Base-by-base conservation (phyloP, 2,888 invertebrate species). In the Prionchulus punctatus region DNA sequence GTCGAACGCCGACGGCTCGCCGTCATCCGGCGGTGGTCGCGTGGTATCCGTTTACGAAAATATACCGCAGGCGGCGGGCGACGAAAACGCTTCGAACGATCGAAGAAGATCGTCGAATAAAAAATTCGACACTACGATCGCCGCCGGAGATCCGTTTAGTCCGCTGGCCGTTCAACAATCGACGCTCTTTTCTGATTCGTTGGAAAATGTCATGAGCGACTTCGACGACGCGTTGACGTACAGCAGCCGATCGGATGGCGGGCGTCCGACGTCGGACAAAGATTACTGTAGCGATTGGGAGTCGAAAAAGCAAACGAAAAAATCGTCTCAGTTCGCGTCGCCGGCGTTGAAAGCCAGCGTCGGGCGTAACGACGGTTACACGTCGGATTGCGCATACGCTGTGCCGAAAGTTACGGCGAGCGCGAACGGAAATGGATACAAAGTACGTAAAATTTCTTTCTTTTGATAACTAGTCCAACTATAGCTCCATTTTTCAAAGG, bases 191-290 rank as follows among this genome's bases (percentile, higher is more conserved):
- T 57, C 48, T 27, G 65, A 66, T 53, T 66, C 66, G 3, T 58
- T 67, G 54, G 66, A 66, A 51, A 65, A 66, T 55, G 60, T 67
- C 27, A 63, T 66, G 63, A 62, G 62, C 49, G 66, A 67, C 57
- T 65, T 66, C 50, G 66, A 66, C 30, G 66, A 65, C 31, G 62
- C 62, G 3, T 57, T 64, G 25, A 15, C 55, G 21, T 26, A 21
- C n/a, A 4, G 18, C 18, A 49, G 50, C 30, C 36, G 36, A 36
- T 7, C 12, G 18, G 36, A 18, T 12, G 36, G 36, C 36, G 36
- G 36, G n/a, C n/a, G n/a, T n/a, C n/a, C n/a, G 36, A 36, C 7
- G 36, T 12, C 7, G 18, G 18, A 18, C 18, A 36, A 36, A 36
- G 36, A 36, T 36, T 50, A 27, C 27, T 26, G 7, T 27, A 50